Evolutionary conservation across 2,888 invertebrate genomes (phyloP).

Genomic region (Dermolepida albohirtum): DNA sequence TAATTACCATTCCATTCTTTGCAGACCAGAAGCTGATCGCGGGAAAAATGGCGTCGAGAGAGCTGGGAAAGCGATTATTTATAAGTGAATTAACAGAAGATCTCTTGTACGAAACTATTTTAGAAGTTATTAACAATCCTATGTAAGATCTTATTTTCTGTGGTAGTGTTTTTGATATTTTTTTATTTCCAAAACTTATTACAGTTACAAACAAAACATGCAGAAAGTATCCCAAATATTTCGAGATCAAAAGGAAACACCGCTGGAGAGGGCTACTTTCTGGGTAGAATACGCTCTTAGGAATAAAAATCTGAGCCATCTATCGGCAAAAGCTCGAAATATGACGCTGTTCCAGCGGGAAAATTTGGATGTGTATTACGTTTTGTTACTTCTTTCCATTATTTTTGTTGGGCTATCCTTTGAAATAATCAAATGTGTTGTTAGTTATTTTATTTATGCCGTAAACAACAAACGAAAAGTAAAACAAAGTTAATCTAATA

Average conservation of each 20-base stretch:
- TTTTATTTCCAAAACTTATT: no score
- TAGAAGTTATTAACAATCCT: slow-evolving; percentile 5
- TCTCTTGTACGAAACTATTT: neutral
- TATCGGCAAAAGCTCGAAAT: slow-evolving; percentile 42
- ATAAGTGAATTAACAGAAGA: neutral
- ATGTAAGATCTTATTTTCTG: slow-evolving; percentile 6
- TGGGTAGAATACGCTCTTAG: slow-evolving; percentile 50
- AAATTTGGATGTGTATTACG: slow-evolving; percentile 39
- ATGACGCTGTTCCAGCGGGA: slow-evolving; percentile 41
- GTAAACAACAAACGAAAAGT: no score
- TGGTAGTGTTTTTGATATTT: slow-evolving; percentile 12
- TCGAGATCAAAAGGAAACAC: slow-evolving; percentile 47
- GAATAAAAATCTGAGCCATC: slow-evolving; percentile 46
- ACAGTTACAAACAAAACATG: slow-evolving; percentile 32
- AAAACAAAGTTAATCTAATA: no score
- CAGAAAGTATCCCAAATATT: slow-evolving; percentile 34
- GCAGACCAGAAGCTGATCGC: slow-evolving; percentile 2
- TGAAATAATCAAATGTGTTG: neutral
- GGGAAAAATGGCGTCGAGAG: neutral
- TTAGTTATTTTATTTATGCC: neutral
- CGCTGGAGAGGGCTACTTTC: slow-evolving; percentile 48
- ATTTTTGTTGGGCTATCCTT: neutral
- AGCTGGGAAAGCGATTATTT: neutral
- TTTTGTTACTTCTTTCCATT: slow-evolving; percentile 7
- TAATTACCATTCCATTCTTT: slow-evolving; percentile 6